These are phyloP conservation scores for Meteorus sp. DNA, from an alignment of 1,140 invertebrate species.

Conservation along the genomic window DNA sequence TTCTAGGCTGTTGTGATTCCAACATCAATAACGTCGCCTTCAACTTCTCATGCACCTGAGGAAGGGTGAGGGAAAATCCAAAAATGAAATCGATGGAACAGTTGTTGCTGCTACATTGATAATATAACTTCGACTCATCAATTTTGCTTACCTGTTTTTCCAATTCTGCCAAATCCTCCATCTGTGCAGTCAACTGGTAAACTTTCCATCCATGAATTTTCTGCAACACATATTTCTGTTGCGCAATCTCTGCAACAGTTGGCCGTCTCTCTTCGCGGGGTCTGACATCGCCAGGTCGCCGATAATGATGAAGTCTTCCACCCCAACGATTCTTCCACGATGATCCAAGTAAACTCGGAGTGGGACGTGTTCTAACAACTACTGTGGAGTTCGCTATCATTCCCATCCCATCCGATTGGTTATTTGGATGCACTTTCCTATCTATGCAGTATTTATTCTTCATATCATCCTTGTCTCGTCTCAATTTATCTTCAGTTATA, in stretches of 20 bases:
- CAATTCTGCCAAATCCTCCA: constrained; percentile 83
- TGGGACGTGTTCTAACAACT: constrained; percentile 44
- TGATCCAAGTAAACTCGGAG: constrained; percentile 49
- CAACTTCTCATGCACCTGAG: constrained; percentile 66
- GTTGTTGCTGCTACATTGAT: background rate
- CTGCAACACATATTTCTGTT: constrained; percentile 83
- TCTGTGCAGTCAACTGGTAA: constrained; percentile 86
- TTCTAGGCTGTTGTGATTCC: constrained; percentile 65
- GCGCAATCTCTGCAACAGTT: constrained; percentile 85
- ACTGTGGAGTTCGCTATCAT: constrained; percentile 29
- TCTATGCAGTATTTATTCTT: constrained; percentile 43
- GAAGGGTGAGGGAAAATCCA: too few relatives aligned
- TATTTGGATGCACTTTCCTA: constrained; percentile 36
- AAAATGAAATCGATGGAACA: constrained; percentile 23
- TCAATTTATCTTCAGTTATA: constrained; percentile 63
- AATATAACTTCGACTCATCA: constrained; percentile 6
- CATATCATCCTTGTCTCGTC: constrained; percentile 56
- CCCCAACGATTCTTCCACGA: constrained; percentile 62
- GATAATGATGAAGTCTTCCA: constrained; percentile 78
- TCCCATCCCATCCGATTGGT: constrained; percentile 34
- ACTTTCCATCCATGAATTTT: constrained; percentile 96
- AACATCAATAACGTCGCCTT: constrained; percentile 66
- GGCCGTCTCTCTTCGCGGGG: constrained; percentile 81
- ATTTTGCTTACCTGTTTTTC: constrained; percentile 52
- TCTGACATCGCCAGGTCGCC: constrained; percentile 84